Evolutionary conservation across 2,113 vertebrate genomes (phyloP), one percentile per base, ranked within the genome.

Genomic region (Myxocyprinus asiaticus): DNA sequence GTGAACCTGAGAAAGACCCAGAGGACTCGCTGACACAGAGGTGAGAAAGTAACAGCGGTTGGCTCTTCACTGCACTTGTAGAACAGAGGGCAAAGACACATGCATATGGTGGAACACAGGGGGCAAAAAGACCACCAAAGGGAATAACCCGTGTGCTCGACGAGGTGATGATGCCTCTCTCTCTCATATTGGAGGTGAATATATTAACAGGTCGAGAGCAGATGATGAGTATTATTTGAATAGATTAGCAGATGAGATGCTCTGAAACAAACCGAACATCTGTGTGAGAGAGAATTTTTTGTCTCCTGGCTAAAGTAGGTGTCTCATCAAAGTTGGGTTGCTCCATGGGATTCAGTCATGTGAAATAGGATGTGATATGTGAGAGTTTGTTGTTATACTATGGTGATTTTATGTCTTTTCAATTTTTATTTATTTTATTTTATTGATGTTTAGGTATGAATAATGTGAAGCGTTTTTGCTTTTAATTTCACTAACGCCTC

Each of bases 241-340:
- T 89, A 86, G 72, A 90, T 88, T 67, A 77, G 80, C 88, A 91
- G 89, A 89, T 88, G 89, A 82, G 84, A 88, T 67, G 74, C 80
- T 86, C 83, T 33, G 76, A 87, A 91, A 89, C 90, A 89, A 87
- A 86, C 83, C 79, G 22, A 62, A 73, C 88, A 88, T 83, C 87
- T 86, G 85, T 66, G 9, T 48, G 47, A 75, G 63, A 62, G 53
- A 59, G 44, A 61, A 73, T 6, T 80, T 74, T 66, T 67, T 74
- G 78, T 67, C 44, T 65, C 62, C 51, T 56, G 63, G 50, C 17
- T 73, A 73, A 73, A 61, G 69, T 7, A 78, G 42, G 53, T 66
- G n/a, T 75, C 47, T 56, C 33, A 8, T 58, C 44, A 11, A 15
- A 56, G 42, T 56, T 64, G 50, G 8, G 11, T 59, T 66, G 61